These are phyloP conservation scores for Drosophila ercepeae DNA, from an alignment of 1,140 invertebrate genomes.

Conservation along the genomic window DNA sequence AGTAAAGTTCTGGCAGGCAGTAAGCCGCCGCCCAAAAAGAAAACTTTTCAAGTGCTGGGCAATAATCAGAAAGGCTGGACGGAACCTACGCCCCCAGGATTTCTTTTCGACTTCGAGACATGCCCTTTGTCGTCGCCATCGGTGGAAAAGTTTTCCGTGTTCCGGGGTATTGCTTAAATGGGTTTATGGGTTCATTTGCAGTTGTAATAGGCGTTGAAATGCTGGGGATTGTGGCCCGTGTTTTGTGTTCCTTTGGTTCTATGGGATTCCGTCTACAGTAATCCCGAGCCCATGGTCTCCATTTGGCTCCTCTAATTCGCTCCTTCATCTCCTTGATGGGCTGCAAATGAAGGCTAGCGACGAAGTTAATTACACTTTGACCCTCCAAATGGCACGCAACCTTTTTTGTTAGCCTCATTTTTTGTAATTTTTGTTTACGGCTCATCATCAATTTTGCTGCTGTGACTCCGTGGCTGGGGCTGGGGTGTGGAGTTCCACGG, in stretches of 20 bases:
- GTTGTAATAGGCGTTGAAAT: slow-evolving; percentile 79
- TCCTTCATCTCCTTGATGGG: slow-evolving; percentile 58
- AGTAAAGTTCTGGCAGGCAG: slow-evolving; percentile 29
- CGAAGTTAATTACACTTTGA: slow-evolving; percentile 56
- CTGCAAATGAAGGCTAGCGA: slow-evolving; percentile 63
- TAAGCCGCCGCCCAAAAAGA: slow-evolving; percentile 50
- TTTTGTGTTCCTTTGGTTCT: slow-evolving; percentile 24
- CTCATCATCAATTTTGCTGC: slow-evolving; percentile 1
- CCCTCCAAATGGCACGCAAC: slow-evolving; percentile 35
- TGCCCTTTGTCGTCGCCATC: slow-evolving; percentile 23
- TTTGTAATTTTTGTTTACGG: slow-evolving; percentile 14
- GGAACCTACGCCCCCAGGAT: slow-evolving; percentile 9
- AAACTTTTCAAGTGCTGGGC: slow-evolving; percentile 79
- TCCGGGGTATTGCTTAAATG: slow-evolving; percentile 74
- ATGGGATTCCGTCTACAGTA: not conserved
- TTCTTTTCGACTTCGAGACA: slow-evolving; percentile 17
- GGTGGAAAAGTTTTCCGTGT: slow-evolving; percentile 62
- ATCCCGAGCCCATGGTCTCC: not conserved
- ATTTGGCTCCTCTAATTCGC: slow-evolving; percentile 27
- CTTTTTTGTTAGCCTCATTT: slow-evolving; percentile 19
- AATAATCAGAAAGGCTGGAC: slow-evolving; percentile 77
- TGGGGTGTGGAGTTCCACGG: not conserved
- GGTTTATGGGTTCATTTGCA: slow-evolving; percentile 79
- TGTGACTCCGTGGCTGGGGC: too few species aligned
- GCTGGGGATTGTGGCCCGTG: slow-evolving; percentile 48